Conservation (phyloP, 1,140 invertebrate species). For the Ceratosolen fusciceps region DNA sequence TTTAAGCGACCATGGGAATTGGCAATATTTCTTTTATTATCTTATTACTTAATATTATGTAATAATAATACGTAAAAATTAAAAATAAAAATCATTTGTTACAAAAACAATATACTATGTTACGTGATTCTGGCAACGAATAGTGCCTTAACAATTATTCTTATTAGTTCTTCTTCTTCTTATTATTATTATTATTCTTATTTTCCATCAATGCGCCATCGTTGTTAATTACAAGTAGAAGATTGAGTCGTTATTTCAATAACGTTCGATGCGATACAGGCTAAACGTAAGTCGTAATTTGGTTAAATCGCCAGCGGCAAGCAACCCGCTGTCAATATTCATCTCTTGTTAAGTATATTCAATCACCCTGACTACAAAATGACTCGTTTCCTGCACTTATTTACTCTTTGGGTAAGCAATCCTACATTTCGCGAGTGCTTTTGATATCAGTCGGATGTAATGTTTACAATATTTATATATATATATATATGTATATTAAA, state of each 20-base stretch:
- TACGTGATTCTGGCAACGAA: slow-evolving; percentile 51
- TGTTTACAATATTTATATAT: slow-evolving; percentile 8
- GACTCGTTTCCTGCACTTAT: slow-evolving; percentile 33
- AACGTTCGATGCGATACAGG: slow-evolving; percentile 31
- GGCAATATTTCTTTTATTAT: slow-evolving; percentile 57
- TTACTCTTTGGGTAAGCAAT: slow-evolving; percentile 38
- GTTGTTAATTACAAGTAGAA: slow-evolving; percentile 30
- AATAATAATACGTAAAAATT: slow-evolving; percentile 58
- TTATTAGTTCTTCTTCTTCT: slow-evolving; percentile 21
- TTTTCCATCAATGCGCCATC: slow-evolving; percentile 9
- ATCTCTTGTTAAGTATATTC: slow-evolving; percentile 6
- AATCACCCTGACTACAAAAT: slow-evolving; percentile 34
- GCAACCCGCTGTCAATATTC: slow-evolving; percentile 5
- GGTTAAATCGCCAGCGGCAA: slow-evolving; percentile 24
- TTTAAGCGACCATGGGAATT: slow-evolving; percentile 4
- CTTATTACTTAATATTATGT: slow-evolving; percentile 54
- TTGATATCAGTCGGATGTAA: slow-evolving; percentile 2
- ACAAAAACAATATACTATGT: slow-evolving; percentile 58
- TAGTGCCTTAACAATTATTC: slow-evolving; percentile 47
- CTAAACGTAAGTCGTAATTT: slow-evolving; percentile 34
- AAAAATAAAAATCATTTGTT: slow-evolving; percentile 60
- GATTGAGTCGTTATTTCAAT: slow-evolving; percentile 3
- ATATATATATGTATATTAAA: too few species aligned
- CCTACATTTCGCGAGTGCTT: slow-evolving; percentile 5
- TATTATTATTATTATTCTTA: slow-evolving; percentile 30